A percentile compares a stretch with the other conserved stretches of the same genome.
Conservation (phyloP, 2,888 invertebrate species). For the Mythimna albipuncta region DNA sequence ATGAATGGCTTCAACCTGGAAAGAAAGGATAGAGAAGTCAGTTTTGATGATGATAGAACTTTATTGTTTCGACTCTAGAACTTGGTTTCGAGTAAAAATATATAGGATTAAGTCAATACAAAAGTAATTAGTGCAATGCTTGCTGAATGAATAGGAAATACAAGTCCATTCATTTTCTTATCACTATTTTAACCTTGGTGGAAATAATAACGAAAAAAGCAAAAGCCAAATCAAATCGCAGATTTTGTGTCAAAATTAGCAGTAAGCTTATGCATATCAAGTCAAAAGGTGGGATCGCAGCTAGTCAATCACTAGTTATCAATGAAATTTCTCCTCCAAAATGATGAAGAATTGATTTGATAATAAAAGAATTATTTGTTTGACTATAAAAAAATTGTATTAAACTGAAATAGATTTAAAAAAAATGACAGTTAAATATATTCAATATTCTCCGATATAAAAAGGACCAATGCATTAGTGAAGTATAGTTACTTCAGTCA, state of each 20-base stretch:
- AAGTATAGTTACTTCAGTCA: neutral
- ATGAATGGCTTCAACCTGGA: conserved; percentile 68
- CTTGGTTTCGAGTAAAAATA: neutral
- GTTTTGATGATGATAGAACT: neutral
- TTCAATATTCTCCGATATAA: too few species aligned
- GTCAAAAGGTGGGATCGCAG: too few species aligned
- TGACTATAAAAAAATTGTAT: too few species aligned
- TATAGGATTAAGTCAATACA: neutral
- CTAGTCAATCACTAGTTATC: too few species aligned
- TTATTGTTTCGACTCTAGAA: neutral
- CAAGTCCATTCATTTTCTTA: neutral
- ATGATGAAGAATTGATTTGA: too few species aligned
- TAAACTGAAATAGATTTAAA: neutral
- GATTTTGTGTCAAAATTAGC: too few species aligned
- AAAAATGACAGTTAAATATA: neutral
- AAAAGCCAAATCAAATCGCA: too few species aligned
- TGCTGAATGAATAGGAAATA: neutral
- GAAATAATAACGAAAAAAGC: too few species aligned
- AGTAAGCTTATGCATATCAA: neutral
- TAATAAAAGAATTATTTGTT: too few species aligned
- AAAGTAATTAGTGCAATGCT: neutral
- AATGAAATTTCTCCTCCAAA: too few species aligned
- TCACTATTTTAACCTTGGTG: too few species aligned
- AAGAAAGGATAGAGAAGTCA: conserved; percentile 20
- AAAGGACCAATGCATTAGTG: neutral